Base-by-base conservation (phyloP, 2,888 invertebrate species). In the Dorcus hopei region DNA sequence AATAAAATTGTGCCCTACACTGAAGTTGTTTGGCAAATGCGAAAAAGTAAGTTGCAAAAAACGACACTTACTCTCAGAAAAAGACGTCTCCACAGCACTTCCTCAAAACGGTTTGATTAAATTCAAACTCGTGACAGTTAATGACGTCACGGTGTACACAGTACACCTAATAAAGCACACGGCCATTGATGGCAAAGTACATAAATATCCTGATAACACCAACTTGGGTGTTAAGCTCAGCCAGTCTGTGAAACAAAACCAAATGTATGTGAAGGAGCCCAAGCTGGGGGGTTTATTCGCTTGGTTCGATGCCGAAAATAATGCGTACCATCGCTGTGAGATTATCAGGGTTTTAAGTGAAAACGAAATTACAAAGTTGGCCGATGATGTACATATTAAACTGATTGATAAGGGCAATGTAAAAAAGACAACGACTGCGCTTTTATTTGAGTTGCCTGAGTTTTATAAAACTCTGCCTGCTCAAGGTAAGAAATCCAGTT, bases 1-100 rank as follows among this genome's bases (percentile, higher is more conserved):
- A 9, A 74, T 80, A 26, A 79, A 81, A 0, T 69, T 90, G 9
- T 91, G 91, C 70, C 77, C 82, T 14, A 81, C 78, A 56, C 68
- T 90, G 3, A 81, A 89, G 59, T 78, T 85, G 33, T 83, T 88
- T 65, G 91, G 91, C 4, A 77, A 79, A 54, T 92, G 91, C 70
- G 78, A 80, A 2, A 80, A 83, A 61, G 74, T 75, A 50, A 79
- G 79, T 45, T 91, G 91, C 67, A 64, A 73, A 14, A 79, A 81
- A 50, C 82, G 91, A 38, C 92, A 93, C 73, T 77, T 85, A 4
- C 74, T 90, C 9, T 77, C 83, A 58, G 75, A 81, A 5, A 77
- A 79, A 19, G 52, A 56, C 56, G 49, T 59, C 38, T 19, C 16
- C 16, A 1, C 16, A 9, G 1, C 9, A 19, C 75, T 88, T 54